Conservation (phyloP, 2,797 vertebrate genomes). For the Anabacerthia variegaticeps region DNA sequence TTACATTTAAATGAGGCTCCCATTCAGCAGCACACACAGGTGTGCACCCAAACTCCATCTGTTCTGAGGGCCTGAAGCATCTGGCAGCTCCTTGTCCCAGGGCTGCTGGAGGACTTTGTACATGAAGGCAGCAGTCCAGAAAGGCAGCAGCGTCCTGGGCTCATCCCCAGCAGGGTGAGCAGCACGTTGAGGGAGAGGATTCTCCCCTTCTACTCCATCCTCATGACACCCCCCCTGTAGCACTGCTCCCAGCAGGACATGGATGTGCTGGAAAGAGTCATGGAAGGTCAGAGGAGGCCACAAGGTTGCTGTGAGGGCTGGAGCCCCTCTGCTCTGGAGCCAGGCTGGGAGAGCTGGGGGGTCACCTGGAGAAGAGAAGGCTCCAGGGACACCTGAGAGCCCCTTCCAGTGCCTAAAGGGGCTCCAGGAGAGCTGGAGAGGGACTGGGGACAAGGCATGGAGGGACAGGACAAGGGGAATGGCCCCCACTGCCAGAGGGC, state of each 20-base stretch:
- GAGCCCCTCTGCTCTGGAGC: no score
- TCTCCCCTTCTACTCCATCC: not conserved
- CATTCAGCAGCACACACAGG: rapidly evolving
- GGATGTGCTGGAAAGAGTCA: not conserved
- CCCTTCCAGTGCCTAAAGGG: no score
- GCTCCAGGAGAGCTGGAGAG: not conserved
- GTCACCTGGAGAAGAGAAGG: no score
- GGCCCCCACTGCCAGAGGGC: rapidly evolving
- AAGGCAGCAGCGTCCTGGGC: not conserved
- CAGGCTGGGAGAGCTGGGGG: no score
- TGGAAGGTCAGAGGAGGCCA: not conserved
- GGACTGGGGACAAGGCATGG: no score
- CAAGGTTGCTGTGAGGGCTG: not conserved
- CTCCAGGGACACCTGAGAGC: no score
- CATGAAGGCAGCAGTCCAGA: rapidly evolving
- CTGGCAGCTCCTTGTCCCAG: not conserved
- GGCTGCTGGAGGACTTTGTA: not conserved
- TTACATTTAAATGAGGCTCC: not conserved
- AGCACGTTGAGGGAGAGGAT: not conserved
- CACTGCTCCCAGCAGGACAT: not conserved
- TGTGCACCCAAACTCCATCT: not conserved
- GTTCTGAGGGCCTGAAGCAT: rapidly evolving
- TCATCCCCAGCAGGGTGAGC: not conserved
- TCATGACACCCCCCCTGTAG: no score
- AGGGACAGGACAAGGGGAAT: no score